Base-by-base conservation (phyloP, 1,140 invertebrate species). In the Bombus vancouverensis region DNA sequence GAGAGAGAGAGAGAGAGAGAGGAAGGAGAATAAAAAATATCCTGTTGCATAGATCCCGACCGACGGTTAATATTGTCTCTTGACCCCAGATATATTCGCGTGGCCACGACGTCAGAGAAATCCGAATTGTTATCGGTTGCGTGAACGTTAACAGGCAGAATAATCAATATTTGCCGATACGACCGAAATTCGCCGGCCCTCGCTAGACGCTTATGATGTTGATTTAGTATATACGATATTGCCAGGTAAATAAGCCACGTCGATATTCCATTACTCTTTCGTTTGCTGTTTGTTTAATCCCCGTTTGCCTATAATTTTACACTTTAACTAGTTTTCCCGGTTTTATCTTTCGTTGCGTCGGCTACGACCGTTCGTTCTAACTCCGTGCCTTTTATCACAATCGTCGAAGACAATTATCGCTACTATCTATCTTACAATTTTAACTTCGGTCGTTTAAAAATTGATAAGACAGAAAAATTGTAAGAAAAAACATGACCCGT, bases 111-210 rank as follows among this genome's bases (percentile, higher is more conserved):
- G 75, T 34, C 22, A n/a, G 72, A 74, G 72, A 18, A 83, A 83
- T 83, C 73, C 34, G 44, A 70, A 83, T 78, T 83, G 81, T 83
- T 83, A 70, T 83, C 82, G 75, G 34, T 70, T 75, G 81, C 65
- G 37, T 53, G 37, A 59, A 71, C 47, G 44, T 78, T 83, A 77
- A 78, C 75, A 66, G 44, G 47, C 74, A 77, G 82, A 71, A 83
- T 77, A 83, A 83, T 78, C 82, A 83, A 83, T 83, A 83, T 83
- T 83, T 83, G 82, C 66, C 44, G 47, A 78, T 77, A 77, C 62
- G 34, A 59, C 65, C 74, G 57, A 71, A 68, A 77, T 78, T 83
- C 65, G 70, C 82, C 82, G n/a, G 18, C 2, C 44, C 37, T 22
- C 42, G 72, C 37, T 66, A 57, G n/a, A 70, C 75, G 82, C 62